These are phyloP conservation scores for Andricus quercusramuli DNA, from an alignment of 2,888 invertebrate species.

Conservation along the genomic window DNA sequence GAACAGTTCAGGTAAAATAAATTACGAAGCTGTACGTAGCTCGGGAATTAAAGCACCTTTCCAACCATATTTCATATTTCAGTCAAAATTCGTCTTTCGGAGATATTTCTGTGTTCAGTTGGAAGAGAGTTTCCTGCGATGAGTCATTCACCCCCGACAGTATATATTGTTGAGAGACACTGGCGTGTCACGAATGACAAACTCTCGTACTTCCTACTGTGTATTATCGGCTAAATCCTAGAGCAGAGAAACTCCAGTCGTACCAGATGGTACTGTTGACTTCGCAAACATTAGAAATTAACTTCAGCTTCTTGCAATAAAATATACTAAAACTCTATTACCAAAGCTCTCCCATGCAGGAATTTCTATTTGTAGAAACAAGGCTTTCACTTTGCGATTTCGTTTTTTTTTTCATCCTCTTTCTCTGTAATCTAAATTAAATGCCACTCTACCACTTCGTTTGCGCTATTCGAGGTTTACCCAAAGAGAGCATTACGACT, in stretches of 20 bases:
- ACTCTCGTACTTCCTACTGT: conserved; percentile 38
- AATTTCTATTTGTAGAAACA: conserved; percentile 18
- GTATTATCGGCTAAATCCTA: conserved; percentile 40
- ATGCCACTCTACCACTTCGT: conserved; percentile 9
- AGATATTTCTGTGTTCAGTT: conserved; percentile 30
- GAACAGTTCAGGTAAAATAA: background rate
- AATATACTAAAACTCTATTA: conserved; percentile 12
- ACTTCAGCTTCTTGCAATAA: conserved; percentile 27
- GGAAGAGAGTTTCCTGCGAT: conserved; percentile 22
- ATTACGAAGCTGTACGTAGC: conserved; percentile 2
- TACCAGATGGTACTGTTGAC: conserved; percentile 40
- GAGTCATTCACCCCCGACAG: conserved; percentile 33
- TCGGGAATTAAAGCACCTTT: conserved; percentile 29
- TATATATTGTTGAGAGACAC: conserved; percentile 40
- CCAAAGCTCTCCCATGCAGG: background rate
- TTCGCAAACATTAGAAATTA: conserved; percentile 38
- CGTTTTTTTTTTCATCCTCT: background rate
- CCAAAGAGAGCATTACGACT: background rate
- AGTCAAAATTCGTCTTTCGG: conserved; percentile 26
- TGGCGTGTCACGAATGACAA: conserved; percentile 39
- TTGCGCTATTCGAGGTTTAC: background rate
- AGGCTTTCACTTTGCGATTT: background rate
- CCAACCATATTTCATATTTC: conserved; percentile 23
- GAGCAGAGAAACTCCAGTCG: conserved; percentile 36
- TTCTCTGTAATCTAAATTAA: conserved; percentile 1